Evolutionary conservation across 1,140 invertebrate species (phyloP), one percentile per base, ranked within the genome.

Genomic region (Anthonomus grandis): DNA sequence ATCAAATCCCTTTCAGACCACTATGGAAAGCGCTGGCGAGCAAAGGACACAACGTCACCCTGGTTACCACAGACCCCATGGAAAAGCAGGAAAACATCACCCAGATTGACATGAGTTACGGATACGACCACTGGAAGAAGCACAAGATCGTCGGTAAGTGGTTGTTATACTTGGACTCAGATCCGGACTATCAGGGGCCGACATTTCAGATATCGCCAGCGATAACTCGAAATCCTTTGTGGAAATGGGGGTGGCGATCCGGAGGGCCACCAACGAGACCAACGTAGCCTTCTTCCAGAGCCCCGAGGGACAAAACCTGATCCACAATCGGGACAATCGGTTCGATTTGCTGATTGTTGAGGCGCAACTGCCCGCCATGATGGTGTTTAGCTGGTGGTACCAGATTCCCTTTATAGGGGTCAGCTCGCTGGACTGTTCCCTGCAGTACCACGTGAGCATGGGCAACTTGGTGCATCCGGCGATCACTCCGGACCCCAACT

Each of bases 1-100:
- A 84, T 61, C 81, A 82, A 68, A 66, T 79, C 5, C 72, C 79
- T 0, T 80, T 76, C 47, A 70, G 57, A 50, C 69, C 64, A 22
- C 45, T 76, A 59, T 74, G 69, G 57, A 66, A 21, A 12, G 64
- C 57, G 19, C 47, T 70, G 19, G 47, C 62, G 0, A 31, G 31
- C 37, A 51, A 59, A 39, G 67, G 67, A 8, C 67, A 69, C 34
- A 61, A 64, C 22, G 22, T 69, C 2, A 64, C 64, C 17, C 41
- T 64, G 6, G 42, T 67, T 4, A 67, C 64, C 3, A 59, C 64
- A 12, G 31, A 67, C 48, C 61, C 59, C 1, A 52, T 65, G 27
- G 15, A 38, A 6, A 41, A 18, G 10, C 13, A 63, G 8, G 60
- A 54, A 24, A 69, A 68, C 13, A 12, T 69, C 9, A 65, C 41